Evolutionary conservation across 2,888 invertebrate species (phyloP).

Genomic region (Cotesia congregata): DNA sequence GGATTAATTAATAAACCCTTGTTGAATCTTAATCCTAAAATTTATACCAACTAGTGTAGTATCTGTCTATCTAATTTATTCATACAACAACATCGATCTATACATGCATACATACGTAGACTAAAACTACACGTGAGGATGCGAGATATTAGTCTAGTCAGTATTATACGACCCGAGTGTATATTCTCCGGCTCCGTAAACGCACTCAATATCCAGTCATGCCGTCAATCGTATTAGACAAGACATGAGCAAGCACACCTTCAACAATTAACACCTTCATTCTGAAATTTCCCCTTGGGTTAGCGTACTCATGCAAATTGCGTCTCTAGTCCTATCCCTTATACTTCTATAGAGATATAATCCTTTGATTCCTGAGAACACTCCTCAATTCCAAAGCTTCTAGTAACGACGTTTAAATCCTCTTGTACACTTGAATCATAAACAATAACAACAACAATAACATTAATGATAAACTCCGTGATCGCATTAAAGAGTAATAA

Average conservation of each 20-base stretch:
- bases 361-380: conserved; percentile 23
- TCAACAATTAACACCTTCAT: conserved; percentile 48
- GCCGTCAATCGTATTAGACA: conserved; percentile 33
- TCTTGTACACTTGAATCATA: conserved; percentile 10
- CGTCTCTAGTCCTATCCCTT: conserved; percentile 31
- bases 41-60: neutral
- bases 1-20: neutral
- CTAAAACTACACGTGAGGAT: neutral
- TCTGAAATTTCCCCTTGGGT: conserved; percentile 61
- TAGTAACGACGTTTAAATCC: conserved; percentile 24
- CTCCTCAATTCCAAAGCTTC: conserved; percentile 17
- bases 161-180: conserved; percentile 14
- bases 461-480: neutral
- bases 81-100: neutral
- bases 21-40: neutral
- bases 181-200: conserved; percentile 7
- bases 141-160: conserved; percentile 9
- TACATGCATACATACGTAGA: conserved; percentile 2
- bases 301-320: conserved; percentile 53
- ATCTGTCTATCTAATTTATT: conserved; percentile 14
- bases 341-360: conserved; percentile 17
- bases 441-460: neutral
- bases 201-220: conserved; percentile 24
- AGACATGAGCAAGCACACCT: conserved; percentile 35
- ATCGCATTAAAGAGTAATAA: neutral